Conservation (phyloP, 2,888 invertebrate genomes). For the Monoplex corrugatus region DNA sequence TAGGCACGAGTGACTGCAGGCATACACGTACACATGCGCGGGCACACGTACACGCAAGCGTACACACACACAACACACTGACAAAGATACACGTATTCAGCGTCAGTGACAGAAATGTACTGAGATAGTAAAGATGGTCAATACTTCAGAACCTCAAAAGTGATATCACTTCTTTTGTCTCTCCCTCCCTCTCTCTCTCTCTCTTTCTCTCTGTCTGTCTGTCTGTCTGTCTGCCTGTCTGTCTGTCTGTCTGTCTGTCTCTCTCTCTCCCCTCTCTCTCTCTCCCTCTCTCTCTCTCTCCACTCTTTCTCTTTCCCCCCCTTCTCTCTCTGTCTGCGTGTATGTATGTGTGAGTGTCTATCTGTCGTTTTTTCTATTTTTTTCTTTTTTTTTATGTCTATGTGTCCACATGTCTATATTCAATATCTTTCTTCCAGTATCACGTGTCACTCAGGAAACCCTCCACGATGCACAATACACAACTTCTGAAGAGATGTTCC, state of each 20-base stretch:
- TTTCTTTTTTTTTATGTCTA: background rate
- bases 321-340: background rate
- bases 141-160: background rate
- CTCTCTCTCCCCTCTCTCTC: background rate
- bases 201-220: background rate
- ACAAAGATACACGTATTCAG: background rate
- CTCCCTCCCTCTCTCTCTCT: background rate
- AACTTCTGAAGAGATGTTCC: background rate
- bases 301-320: background rate
- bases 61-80: background rate
- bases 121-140: background rate
- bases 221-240: background rate
- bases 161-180: background rate
- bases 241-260: background rate
- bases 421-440: background rate
- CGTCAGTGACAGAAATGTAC: background rate
- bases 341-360: background rate
- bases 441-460: background rate
- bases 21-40: background rate
- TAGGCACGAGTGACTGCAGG: background rate
- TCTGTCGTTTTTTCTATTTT: background rate
- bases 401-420: background rate
- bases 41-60: background rate
- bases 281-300: background rate
- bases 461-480: background rate